phyloP scores from a whole-genome alignment of 2,113 vertebrate genomes.

The Neomonachus schauinslandi region DNA sequence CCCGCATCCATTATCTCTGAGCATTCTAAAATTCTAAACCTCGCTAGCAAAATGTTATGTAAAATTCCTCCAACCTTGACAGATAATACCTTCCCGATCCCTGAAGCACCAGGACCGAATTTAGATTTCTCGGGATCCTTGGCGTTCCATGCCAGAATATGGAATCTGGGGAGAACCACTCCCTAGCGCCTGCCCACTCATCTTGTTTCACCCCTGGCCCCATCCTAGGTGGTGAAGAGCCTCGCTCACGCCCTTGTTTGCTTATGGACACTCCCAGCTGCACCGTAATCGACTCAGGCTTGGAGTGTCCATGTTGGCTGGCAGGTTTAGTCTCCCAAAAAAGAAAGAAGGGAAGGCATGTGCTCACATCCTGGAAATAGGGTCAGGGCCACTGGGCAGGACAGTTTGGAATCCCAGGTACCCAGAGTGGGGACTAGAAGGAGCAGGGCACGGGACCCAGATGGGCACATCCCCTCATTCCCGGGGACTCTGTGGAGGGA shows the following conservation, averaged over 20 bases:
- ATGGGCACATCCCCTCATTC: too few relatives aligned
- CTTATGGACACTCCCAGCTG: too few relatives aligned
- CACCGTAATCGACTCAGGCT: neutral
- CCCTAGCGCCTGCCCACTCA: rapidly evolving
- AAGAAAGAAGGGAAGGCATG: neutral
- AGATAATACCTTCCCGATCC: neutral
- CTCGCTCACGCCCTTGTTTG: rapidly evolving
- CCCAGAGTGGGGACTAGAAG: neutral
- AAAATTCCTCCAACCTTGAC: neutral
- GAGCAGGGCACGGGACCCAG: neutral
- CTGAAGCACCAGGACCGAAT: neutral
- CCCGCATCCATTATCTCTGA: rapidly evolving
- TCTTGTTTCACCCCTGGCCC: too few relatives aligned
- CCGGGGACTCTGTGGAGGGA: neutral
- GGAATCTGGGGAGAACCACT: neutral
- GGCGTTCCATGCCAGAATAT: neutral
- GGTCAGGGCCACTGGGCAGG: neutral
- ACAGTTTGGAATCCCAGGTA: neutral
- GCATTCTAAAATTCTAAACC: neutral
- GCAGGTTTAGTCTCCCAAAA: neutral
- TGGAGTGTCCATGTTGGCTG: neutral
- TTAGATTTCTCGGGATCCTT: neutral
- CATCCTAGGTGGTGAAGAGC: neutral
- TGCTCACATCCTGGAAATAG: neutral
- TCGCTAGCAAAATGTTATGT: neutral